Percentiles rank a stretch among this genome's conserved stretches.
phyloP scores from a whole-genome alignment of 2,797 vertebrate species.

The Sebastes melanostomus region DNA sequence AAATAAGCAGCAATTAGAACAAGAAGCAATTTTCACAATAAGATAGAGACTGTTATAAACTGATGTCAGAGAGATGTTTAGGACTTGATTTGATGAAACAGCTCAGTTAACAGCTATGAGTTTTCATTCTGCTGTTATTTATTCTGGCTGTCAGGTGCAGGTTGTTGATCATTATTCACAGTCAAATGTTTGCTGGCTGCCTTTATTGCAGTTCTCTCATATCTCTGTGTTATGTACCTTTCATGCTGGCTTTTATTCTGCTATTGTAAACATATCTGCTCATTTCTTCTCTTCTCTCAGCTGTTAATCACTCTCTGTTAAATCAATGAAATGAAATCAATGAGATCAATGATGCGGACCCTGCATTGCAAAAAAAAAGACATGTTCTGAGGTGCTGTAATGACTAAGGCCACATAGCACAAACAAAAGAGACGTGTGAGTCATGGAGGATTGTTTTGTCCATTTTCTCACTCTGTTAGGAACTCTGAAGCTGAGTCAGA shows the following conservation, averaged over 20 bases:
- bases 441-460: not conserved
- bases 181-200: constrained; percentile 23
- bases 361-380: not conserved
- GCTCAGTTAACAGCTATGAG: not conserved
- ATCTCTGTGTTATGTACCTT: not conserved
- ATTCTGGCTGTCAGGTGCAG: constrained; percentile 14
- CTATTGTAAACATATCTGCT: constrained; percentile 42
- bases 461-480: constrained; percentile 44
- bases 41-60: not conserved
- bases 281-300: constrained; percentile 1
- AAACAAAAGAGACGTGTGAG: not conserved
- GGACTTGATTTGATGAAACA: not conserved
- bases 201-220: constrained; percentile 17
- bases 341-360: constrained; percentile 31
- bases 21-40: not conserved
- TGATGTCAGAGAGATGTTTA: not conserved
- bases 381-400: not conserved
- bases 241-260: constrained; percentile 24
- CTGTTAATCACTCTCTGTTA: constrained; percentile 39
- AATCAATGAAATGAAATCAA: constrained; percentile 51
- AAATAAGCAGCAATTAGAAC: not conserved
- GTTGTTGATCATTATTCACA: constrained; percentile 30
- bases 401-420: not conserved
- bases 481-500: constrained; percentile 89
- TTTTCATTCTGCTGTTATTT: not conserved